Conservation (phyloP, 1,140 invertebrate genomes). For the Drosophila kohkoa region DNA sequence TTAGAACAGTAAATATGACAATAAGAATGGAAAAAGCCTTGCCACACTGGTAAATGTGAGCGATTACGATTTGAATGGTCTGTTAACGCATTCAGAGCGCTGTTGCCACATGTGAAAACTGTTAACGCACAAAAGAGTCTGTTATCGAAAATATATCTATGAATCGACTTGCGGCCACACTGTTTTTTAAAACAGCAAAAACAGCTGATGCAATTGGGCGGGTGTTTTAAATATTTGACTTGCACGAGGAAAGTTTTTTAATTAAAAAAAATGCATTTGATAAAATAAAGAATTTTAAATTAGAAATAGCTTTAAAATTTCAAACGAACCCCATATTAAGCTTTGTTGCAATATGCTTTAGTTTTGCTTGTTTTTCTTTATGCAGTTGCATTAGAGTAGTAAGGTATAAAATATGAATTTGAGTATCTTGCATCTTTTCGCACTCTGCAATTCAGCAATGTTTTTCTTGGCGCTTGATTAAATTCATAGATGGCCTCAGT, state of each 20-base stretch:
- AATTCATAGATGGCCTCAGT: conserved; percentile 43
- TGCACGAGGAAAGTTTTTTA: background rate
- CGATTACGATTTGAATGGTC: background rate
- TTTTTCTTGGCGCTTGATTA: conserved; percentile 61
- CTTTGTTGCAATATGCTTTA: background rate
- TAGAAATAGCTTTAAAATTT: too few relatives aligned
- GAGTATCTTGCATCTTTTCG: conserved; percentile 15
- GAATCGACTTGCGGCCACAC: conserved; percentile 10
- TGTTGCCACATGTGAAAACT: background rate
- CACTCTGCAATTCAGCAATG: background rate
- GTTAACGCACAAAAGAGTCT: background rate
- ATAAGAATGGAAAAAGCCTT: background rate
- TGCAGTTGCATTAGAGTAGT: background rate
- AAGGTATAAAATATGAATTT: conserved; percentile 24
- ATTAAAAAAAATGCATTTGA: background rate
- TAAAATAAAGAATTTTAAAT: background rate
- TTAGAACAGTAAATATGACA: background rate
- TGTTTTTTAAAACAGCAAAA: background rate
- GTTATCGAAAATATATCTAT: conserved; percentile 4
- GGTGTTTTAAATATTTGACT: background rate
- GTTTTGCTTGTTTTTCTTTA: background rate
- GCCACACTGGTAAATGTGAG: background rate
- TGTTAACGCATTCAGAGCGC: background rate
- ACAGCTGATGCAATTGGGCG: conserved; percentile 20
- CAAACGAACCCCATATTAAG: too few relatives aligned